Percentiles rank a stretch among this genome's conserved stretches.
These are phyloP conservation scores for Nyctereutes procyonoides DNA, from an alignment of 2,113 vertebrate genomes.

Conservation along the genomic window DNA sequence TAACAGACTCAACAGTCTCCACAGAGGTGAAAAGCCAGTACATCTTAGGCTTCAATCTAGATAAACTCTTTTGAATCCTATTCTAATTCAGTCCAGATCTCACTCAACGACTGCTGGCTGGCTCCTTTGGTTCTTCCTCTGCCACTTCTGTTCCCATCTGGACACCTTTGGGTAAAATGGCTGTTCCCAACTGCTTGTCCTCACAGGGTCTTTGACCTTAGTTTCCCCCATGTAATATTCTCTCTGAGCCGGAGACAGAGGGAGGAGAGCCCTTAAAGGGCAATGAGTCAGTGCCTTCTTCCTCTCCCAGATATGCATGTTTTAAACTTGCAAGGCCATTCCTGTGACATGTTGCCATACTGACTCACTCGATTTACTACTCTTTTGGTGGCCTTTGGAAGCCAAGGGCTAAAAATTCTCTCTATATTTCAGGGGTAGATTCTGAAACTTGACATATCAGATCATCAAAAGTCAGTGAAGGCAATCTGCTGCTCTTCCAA, in stretches of 20 bases:
- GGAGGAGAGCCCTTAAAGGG: constrained; percentile 13
- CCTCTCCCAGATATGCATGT: not conserved
- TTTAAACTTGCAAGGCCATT: not conserved
- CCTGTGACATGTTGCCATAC: not conserved
- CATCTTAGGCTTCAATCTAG: not conserved
- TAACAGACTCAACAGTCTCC: not conserved
- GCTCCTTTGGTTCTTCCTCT: not conserved
- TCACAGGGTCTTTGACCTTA: not conserved
- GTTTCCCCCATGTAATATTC: not conserved
- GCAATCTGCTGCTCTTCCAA: not conserved
- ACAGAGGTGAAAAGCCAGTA: not conserved
- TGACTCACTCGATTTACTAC: not conserved
- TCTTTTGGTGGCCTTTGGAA: not conserved
- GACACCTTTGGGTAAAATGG: not conserved
- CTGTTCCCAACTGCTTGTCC: not conserved
- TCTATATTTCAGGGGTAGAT: not conserved
- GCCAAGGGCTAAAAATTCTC: not conserved
- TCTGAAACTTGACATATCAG: not conserved
- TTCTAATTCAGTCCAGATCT: not conserved
- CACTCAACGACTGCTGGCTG: not conserved
- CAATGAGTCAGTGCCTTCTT: not conserved
- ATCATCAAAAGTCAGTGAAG: not conserved
- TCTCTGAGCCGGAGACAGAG: not conserved
- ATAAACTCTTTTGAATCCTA: not conserved
- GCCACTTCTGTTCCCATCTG: not conserved